Evolutionary conservation across 1,140 invertebrate genomes (phyloP).

Genomic region (Aphaenogaster rudis): DNA sequence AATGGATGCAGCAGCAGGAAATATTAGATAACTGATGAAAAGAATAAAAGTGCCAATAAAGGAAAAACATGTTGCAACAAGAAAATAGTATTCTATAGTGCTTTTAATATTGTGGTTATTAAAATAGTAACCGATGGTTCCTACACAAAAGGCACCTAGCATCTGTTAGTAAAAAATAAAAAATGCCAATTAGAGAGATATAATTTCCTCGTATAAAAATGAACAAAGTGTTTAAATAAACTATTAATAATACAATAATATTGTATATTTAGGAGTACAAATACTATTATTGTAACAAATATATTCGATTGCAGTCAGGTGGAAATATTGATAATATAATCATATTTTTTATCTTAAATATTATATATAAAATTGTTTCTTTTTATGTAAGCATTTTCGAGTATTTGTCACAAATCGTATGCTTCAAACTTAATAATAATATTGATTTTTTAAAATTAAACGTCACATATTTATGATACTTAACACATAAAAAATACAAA

Average conservation of each 20-base stretch:
- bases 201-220: neutral
- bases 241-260: neutral
- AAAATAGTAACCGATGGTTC: constrained; percentile 89
- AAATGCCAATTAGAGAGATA: neutral
- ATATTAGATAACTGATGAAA: constrained; percentile 91
- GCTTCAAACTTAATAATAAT: neutral
- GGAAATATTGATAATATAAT: neutral
- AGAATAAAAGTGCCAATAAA: constrained; percentile 92
- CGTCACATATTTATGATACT: neutral
- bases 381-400: neutral
- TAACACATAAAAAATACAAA: neutral
- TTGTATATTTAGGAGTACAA: neutral
- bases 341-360: neutral
- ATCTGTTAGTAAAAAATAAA: constrained; percentile 87
- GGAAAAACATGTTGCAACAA: constrained; percentile 91
- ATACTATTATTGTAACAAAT: neutral
- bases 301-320: neutral
- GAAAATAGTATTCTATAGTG: constrained; percentile 87
- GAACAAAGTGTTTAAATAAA: neutral
- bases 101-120: constrained; percentile 40
- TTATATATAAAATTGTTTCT: neutral
- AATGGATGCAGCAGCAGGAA: constrained; percentile 92
- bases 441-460: neutral
- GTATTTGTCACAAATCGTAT: neutral
- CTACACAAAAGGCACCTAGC: constrained; percentile 91